phyloP scores from a whole-genome alignment of 2,888 invertebrate species.

The Cepaea hortensis region DNA sequence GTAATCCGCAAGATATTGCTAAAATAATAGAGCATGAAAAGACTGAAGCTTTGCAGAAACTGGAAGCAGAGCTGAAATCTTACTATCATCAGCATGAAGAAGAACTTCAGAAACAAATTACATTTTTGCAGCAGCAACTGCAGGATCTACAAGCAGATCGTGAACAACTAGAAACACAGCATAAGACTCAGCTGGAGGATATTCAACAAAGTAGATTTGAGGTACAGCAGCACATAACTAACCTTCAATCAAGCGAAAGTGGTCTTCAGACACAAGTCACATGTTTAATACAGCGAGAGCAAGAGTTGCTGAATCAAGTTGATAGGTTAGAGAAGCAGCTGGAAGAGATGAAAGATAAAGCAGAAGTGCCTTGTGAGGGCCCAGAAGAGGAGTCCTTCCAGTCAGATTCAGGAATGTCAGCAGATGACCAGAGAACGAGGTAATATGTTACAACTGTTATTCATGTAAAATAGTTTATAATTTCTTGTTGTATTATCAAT shows the following conservation, averaged over 20 bases:
- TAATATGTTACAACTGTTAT: not conserved
- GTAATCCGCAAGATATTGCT: not conserved
- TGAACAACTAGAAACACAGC: not conserved
- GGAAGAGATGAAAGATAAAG: constrained; percentile 20
- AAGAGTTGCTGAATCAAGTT: constrained; percentile 47
- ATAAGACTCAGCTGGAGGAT: constrained; percentile 5
- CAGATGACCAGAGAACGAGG: constrained; percentile 39
- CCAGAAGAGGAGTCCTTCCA: constrained; percentile 34
- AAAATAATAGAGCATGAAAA: constrained; percentile 16
- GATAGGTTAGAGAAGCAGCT: constrained; percentile 50
- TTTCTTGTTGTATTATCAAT: too few species aligned
- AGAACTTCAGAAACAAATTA: constrained; percentile 13
- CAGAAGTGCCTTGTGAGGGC: constrained; percentile 29
- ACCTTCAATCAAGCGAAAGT: constrained; percentile 31
- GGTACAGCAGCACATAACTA: constrained; percentile 41
- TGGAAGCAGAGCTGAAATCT: constrained; percentile 22
- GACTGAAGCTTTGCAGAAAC: not conserved
- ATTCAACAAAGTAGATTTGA: constrained; percentile 37
- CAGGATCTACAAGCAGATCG: not conserved
- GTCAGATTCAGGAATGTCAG: constrained; percentile 47
- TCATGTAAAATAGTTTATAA: too few species aligned
- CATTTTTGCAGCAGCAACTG: not conserved
- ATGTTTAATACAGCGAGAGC: constrained; percentile 46
- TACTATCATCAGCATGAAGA: not conserved
- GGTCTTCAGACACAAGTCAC: constrained; percentile 38